These are phyloP conservation scores for Meriones unguiculatus DNA, from an alignment of 2,113 vertebrate species.

Conservation along the genomic window DNA sequence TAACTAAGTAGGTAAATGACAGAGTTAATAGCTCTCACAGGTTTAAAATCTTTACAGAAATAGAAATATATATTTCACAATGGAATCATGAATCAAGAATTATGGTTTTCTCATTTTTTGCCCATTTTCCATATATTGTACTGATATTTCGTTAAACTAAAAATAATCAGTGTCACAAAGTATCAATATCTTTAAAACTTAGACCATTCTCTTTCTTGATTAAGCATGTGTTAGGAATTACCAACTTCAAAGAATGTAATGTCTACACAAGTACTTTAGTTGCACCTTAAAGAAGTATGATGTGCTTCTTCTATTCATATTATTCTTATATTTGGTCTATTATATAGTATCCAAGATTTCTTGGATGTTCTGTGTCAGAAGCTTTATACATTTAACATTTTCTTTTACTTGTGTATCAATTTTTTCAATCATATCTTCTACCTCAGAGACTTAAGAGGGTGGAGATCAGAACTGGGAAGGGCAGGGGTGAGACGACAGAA, in stretches of 20 bases:
- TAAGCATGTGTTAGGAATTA: background rate
- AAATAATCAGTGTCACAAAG: background rate
- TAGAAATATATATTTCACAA: background rate
- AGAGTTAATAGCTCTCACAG: background rate
- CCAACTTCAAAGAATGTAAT: background rate
- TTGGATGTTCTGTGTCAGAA: background rate
- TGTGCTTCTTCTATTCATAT: background rate
- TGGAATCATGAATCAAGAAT: background rate
- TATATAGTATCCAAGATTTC: no score
- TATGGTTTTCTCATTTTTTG: background rate
- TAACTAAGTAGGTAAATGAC: background rate
- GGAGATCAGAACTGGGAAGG: no score
- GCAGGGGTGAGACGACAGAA: no score
- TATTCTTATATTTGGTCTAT: no score
- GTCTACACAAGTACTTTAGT: background rate
- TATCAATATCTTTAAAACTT: background rate
- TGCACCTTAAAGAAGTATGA: background rate
- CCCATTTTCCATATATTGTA: background rate
- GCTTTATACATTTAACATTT: no score
- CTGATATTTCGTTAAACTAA: background rate
- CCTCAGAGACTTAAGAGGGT: no score
- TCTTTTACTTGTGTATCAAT: no score
- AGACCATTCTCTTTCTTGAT: background rate
- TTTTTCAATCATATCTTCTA: no score
- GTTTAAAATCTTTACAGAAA: background rate